These are phyloP conservation scores for Heliconius ismenius DNA, from an alignment of 2,888 invertebrate genomes.

Conservation along the genomic window DNA sequence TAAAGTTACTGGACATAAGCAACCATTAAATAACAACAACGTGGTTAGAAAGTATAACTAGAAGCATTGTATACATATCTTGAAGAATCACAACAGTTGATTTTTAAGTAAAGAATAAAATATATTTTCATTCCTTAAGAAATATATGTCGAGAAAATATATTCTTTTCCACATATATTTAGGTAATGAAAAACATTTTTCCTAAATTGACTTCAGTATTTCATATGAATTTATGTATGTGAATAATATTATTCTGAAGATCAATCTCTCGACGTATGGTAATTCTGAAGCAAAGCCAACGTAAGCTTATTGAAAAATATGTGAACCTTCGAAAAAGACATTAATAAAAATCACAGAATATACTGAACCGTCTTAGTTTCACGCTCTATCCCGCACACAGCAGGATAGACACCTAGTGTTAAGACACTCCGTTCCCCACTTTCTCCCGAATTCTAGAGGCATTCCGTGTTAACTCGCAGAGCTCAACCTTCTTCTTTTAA, in stretches of 20 bases:
- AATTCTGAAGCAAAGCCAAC: conserved; percentile 2
- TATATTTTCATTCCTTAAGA: neutral
- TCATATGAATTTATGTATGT: conserved; percentile 6
- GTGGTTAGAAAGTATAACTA: conserved; percentile 1
- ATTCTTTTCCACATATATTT: neutral
- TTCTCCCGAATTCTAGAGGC: no score
- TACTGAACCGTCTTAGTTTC: no score
- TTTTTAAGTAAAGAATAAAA: neutral
- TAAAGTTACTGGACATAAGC: conserved; percentile 1
- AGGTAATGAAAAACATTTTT: neutral
- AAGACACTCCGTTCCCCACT: no score
- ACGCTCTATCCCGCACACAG: no score
- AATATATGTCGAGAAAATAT: neutral
- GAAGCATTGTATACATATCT: neutral
- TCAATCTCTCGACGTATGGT: conserved; percentile 17
- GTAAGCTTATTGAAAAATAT: conserved; percentile 14
- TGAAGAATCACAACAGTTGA: neutral
- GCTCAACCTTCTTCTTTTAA: neutral
- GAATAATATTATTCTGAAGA: conserved; percentile 13
- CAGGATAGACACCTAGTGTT: no score
- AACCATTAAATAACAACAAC: neutral
- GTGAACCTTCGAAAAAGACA: neutral
- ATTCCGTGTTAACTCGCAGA: no score
- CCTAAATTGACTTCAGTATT: neutral
- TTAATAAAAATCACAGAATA: neutral